phyloP scores from a whole-genome alignment of 2,888 invertebrate species.

The Lycia hirtaria region DNA sequence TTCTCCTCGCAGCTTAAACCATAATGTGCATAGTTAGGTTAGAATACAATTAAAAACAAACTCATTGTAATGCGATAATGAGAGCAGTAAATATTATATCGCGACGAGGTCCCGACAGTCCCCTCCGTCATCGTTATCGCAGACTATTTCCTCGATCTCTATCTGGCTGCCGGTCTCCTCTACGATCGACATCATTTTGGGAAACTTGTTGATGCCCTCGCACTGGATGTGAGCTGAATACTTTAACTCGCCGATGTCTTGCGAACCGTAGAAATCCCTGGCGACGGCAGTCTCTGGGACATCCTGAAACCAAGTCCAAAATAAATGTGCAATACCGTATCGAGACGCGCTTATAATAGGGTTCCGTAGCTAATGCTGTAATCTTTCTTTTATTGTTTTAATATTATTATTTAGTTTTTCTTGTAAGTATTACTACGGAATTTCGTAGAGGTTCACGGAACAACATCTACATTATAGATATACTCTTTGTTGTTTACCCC shows the following conservation, averaged over 20 bases:
- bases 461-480: too few species aligned
- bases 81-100: slow-evolving; percentile 23
- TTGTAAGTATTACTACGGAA: too few species aligned
- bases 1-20: too few species aligned
- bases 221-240: slow-evolving; percentile 33
- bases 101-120: slow-evolving; percentile 37
- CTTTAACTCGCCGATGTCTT: slow-evolving; percentile 49
- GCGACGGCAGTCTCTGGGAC: slow-evolving; percentile 43
- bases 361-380: too few species aligned
- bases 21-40: too few species aligned
- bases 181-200: slow-evolving; percentile 56
- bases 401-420: too few species aligned
- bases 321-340: too few species aligned
- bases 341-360: too few species aligned
- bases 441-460: too few species aligned
- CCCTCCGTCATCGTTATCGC: slow-evolving; percentile 42
- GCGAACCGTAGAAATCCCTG: slow-evolving; percentile 51
- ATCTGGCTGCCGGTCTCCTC: slow-evolving; percentile 74
- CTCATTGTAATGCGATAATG: slow-evolving; percentile 16
- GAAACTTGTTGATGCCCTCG: slow-evolving; percentile 11
- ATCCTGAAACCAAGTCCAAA: slow-evolving; percentile 53
- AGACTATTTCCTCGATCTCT: slow-evolving; percentile 61
- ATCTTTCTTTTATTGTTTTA: too few species aligned
- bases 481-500: too few species aligned
- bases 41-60: not conserved